Percentiles rank a stretch among this genome's conserved stretches.
Evolutionary conservation across 2,113 vertebrate genomes (phyloP).

Genomic region (Acanthochromis polyacanthus): DNA sequence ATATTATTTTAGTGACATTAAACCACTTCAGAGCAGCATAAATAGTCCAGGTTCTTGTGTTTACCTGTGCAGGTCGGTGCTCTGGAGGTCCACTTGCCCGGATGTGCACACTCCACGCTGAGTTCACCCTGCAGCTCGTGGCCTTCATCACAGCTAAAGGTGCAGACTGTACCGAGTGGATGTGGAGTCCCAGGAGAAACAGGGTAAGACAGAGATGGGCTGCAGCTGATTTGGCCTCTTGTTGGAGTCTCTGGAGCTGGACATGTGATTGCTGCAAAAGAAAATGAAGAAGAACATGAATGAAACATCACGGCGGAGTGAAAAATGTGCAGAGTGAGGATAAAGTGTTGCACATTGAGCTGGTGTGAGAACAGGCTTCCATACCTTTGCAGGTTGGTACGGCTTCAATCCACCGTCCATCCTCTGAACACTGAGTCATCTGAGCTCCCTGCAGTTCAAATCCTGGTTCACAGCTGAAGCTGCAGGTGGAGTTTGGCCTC

Average conservation of each 20-base stretch:
- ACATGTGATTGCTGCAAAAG: conserved; percentile 48
- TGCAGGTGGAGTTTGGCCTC: conserved; percentile 54
- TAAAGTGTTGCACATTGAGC: neutral
- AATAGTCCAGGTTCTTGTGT: neutral
- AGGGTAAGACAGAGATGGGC: conserved; percentile 10
- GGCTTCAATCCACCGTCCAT: conserved; percentile 59
- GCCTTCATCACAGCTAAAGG: conserved; percentile 68
- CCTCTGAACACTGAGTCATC: conserved; percentile 48
- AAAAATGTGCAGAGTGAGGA: neutral
- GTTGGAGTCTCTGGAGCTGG: conserved; percentile 48
- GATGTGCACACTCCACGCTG: conserved; percentile 50
- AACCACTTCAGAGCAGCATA: neutral
- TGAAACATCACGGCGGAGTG: neutral
- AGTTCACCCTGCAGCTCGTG: conserved; percentile 60
- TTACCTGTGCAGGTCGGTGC: conserved; percentile 72
- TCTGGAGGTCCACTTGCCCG: conserved; percentile 64
- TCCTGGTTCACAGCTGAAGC: conserved; percentile 69
- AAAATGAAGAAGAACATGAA: neutral
- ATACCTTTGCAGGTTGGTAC: conserved; percentile 70
- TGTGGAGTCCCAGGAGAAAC: neutral
- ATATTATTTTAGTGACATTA: neutral
- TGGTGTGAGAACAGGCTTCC: neutral
- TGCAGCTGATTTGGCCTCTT: conserved; percentile 57
- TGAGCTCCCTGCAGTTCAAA: conserved; percentile 65
- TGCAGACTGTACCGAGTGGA: conserved; percentile 41